Evolutionary conservation across 2,888 invertebrate species (phyloP), one percentile per base, ranked within the genome.

Genomic region (Abrostola tripartita): DNA sequence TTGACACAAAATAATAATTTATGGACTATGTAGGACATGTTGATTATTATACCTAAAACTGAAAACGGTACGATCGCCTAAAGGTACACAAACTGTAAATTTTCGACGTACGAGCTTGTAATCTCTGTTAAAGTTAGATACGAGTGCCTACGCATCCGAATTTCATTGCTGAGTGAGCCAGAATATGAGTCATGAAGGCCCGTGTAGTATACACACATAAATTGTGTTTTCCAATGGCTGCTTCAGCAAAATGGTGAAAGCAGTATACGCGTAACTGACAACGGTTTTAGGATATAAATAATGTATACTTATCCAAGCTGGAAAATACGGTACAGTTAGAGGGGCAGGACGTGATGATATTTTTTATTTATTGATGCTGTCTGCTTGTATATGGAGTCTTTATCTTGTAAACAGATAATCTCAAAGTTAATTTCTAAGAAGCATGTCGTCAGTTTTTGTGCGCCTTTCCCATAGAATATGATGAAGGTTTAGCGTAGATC

Each of bases 201-300:
- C 6, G n/a, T 42, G 40, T 38, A 44, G n/a, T 41, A 10, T 38
- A 11, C 8, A 14, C 12, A 53, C 35, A 58, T 61, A 59, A 63
- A 71, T 71, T 63, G 37, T 52, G 41, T 52, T 71, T 65, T 55
- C 53, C 53, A 49, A 44, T 61, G n/a, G 35, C 51, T 74, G 53
- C 35, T 55, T 7, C 60, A 5, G 14, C 41, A 51, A 61, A 68
- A 65, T 49, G 11, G 41, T 53, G 47, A 47, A 52, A 24, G 1
- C 49, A 40, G 4, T 24, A 35, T 42, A 38, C 7, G 24, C 38
- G 7, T 37, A 14, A 52, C 37, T 11, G 12, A 41, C 42, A 55
- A 40, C 40, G 24, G 24, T 24, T 24, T 24, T 24, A 24, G 41
- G 64, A 56, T 55, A 10, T 40, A 44, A 41, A n/a, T 38, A 11